Evolutionary conservation across 2,888 invertebrate genomes (phyloP), one percentile per base, ranked within the genome.

Genomic region (Pseudococcus longispinus): DNA sequence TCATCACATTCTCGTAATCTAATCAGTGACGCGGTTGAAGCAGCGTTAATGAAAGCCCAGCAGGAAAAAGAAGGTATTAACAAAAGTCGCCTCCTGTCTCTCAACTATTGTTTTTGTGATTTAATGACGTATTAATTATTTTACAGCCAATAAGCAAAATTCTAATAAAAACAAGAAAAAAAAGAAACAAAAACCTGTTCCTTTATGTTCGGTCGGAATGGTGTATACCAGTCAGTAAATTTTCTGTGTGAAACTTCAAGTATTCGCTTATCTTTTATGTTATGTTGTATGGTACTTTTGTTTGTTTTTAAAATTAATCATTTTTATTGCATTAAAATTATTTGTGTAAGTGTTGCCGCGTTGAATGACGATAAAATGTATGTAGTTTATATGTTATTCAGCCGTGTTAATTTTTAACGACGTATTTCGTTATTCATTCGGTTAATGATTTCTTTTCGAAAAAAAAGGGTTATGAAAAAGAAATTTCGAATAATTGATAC

Each of bases 1-100:
- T 2, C 65, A 44, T 83, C 82, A 9, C 83, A 83, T 46, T 83
- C 83, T 29, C 29, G 87, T 44, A 83, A 83, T 84, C 37, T 70
- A 13, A 74, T 87, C 23, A 87, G 87, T 74, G 87, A 87, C 15
- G 87, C 84, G 6, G 74, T 87, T 11, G 87, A 87, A 46, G 84
- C 65, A 15, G 87, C 87, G 9, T 70, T 87, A 42, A 70, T 70
- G 6, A 65, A 87, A 87, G 84, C 83, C 9, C 83, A 46, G 26
- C 46, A 83, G 46, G 87, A 84, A 29, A 87, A 87, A 87, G 86
- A 86, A 77, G 55, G 86, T 86, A 86, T 9, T 6, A 15, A 46
- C 26, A 29, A 51, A 6, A 20, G 2, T 83, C n/a, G 5, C 6
- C 44, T 23, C 9, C 23, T 20, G 37, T 15, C 26, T 83, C 18